Percentiles rank a stretch among this genome's conserved stretches.
Evolutionary conservation across 2,888 invertebrate species (phyloP).

Genomic region (Acleris cristana): DNA sequence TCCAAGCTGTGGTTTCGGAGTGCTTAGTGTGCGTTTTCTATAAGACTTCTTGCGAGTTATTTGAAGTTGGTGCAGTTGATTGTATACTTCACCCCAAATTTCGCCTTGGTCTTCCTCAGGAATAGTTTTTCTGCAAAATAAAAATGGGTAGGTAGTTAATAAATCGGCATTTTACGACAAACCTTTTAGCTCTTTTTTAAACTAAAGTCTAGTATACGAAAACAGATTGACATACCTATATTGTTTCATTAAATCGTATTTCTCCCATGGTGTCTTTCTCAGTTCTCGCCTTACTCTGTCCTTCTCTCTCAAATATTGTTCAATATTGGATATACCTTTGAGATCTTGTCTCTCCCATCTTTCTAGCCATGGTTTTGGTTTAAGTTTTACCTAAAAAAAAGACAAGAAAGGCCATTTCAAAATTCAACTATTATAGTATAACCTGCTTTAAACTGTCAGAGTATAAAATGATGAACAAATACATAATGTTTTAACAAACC

Average conservation of each 20-base stretch:
- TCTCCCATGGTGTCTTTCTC: constrained; percentile 90
- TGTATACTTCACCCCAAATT: constrained; percentile 93
- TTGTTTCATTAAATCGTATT: constrained; percentile 96
- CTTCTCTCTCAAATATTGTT: constrained; percentile 81
- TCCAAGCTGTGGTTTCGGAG: constrained; percentile 69
- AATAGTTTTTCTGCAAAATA: constrained; percentile 87
- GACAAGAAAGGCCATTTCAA: not conserved
- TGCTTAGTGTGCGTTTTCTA: constrained; percentile 66
- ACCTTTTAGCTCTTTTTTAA: too few species aligned
- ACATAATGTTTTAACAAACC: too few species aligned
- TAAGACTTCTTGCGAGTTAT: constrained; percentile 81
- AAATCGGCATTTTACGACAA: not conserved
- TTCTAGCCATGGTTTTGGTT: constrained; percentile 94
- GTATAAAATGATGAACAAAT: too few species aligned
- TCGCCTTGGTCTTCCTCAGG: constrained; percentile 94
- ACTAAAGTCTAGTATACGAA: not conserved
- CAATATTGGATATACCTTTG: constrained; percentile 87
- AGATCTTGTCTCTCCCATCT: constrained; percentile 93
- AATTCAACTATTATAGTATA: too few species aligned
- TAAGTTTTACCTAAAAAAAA: constrained; percentile 85
- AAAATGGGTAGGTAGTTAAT: constrained; percentile 14
- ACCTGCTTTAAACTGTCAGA: not conserved
- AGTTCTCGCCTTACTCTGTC: constrained; percentile 80
- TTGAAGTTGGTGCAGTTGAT: constrained; percentile 89
- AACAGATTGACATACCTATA: constrained; percentile 87